Evolutionary conservation across 2,888 invertebrate species (phyloP).

Genomic region (Cyaniris semiargus): DNA sequence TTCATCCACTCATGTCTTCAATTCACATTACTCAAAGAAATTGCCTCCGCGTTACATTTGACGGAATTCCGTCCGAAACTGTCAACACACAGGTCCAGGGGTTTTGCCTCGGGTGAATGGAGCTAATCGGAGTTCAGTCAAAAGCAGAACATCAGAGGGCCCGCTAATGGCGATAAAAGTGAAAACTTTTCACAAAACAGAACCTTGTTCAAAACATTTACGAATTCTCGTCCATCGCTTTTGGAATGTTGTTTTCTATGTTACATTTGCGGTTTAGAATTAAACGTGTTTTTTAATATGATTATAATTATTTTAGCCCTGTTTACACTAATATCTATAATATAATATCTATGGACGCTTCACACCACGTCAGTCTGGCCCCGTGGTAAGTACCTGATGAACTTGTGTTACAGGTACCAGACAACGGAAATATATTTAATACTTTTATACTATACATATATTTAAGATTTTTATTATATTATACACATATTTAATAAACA

Average conservation of each 20-base stretch:
- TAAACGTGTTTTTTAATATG: not conserved
- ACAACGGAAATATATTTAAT: too few relatives aligned
- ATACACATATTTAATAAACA: too few relatives aligned
- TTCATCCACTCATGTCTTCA: too few relatives aligned
- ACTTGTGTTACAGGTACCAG: too few relatives aligned
- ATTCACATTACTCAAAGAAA: constrained; percentile 23
- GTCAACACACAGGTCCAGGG: constrained; percentile 37
- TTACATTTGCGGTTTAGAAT: not conserved
- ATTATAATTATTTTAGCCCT: not conserved
- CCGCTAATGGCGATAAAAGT: constrained; percentile 28
- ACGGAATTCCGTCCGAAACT: constrained; percentile 10
- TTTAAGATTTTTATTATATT: too few relatives aligned
- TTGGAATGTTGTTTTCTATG: not conserved
- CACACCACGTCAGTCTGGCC: too few relatives aligned
- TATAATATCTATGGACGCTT: too few relatives aligned
- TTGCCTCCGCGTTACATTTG: constrained; percentile 3
- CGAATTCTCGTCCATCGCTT: not conserved
- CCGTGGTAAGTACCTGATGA: too few relatives aligned
- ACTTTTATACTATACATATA: too few relatives aligned
- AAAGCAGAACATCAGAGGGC: constrained; percentile 40
- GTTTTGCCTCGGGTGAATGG: constrained; percentile 44
- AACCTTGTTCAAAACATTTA: not conserved
- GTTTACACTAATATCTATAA: too few relatives aligned
- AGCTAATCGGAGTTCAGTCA: constrained; percentile 45
- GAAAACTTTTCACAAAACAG: constrained; percentile 15